These are phyloP conservation scores for Coelopa pilipes DNA, from an alignment of 2,888 invertebrate species.

Conservation along the genomic window DNA sequence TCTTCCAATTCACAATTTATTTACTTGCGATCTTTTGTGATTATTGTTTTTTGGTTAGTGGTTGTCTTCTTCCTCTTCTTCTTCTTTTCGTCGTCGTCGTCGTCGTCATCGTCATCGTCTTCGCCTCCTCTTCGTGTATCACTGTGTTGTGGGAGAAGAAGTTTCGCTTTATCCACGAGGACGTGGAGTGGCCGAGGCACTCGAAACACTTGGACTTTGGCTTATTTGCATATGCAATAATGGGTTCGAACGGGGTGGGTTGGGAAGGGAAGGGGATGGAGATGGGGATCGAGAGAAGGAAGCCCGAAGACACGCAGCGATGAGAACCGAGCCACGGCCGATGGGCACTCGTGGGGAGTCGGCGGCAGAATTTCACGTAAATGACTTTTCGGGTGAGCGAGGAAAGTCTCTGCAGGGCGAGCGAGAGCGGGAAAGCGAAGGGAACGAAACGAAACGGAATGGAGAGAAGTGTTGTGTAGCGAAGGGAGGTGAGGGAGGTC, in stretches of 20 bases:
- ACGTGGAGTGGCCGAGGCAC: not conserved
- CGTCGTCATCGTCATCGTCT: not conserved
- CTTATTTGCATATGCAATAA: slow-evolving; percentile 52
- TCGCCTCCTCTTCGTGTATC: not conserved
- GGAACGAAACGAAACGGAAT: too few relatives aligned
- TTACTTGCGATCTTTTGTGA: not conserved
- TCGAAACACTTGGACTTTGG: slow-evolving; percentile 40
- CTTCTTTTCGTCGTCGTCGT: not conserved
- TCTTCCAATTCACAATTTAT: too few relatives aligned
- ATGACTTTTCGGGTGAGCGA: slow-evolving; percentile 38
- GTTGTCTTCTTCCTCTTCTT: not conserved
- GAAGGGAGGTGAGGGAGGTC: too few relatives aligned
- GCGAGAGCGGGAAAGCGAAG: too few relatives aligned
- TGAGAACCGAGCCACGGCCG: not conserved
- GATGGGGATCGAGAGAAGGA: not conserved
- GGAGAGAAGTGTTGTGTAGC: too few relatives aligned
- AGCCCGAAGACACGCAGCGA: not conserved
- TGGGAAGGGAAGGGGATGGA: slow-evolving; percentile 43
- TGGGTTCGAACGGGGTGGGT: slow-evolving; percentile 29
- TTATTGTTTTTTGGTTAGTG: not conserved
- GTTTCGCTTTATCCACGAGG: too few relatives aligned
- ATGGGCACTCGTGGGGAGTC: not conserved
- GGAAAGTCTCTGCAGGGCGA: too few relatives aligned
- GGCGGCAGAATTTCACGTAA: slow-evolving; percentile 30
- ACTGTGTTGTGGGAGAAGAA: not conserved